Conservation (phyloP, 2,797 vertebrate genomes). For the Peromyscus melanophrys region DNA sequence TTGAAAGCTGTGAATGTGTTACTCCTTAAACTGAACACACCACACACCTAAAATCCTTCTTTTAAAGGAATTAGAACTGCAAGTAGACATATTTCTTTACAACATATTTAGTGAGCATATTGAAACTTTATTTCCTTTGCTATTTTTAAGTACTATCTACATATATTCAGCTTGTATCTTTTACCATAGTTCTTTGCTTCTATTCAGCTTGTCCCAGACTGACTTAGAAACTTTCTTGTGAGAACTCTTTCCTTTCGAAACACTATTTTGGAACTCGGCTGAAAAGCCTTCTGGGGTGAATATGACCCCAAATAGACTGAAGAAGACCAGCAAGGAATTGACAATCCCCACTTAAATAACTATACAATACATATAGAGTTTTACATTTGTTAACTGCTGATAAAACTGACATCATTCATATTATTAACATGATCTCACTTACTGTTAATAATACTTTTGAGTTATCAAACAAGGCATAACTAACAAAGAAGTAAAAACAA, state of each 20-base stretch:
- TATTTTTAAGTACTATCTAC: constrained; percentile 17
- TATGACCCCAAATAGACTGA: neutral
- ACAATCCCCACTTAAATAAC: neutral
- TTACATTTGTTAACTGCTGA: neutral
- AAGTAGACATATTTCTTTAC: neutral
- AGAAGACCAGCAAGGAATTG: neutral
- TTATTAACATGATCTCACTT: neutral
- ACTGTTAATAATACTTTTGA: neutral
- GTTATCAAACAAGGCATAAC: constrained; percentile 10
- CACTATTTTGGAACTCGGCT: no score
- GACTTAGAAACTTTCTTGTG: constrained; percentile 64
- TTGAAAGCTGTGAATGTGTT: constrained; percentile 51
- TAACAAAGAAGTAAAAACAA: neutral
- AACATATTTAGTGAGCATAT: constrained; percentile 47
- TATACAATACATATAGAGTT: neutral
- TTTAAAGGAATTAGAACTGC: constrained; percentile 39
- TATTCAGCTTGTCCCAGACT: constrained; percentile 25
- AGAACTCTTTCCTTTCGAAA: neutral
- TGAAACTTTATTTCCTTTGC: neutral
- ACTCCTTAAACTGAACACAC: constrained; percentile 49
- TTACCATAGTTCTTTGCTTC: constrained; percentile 34
- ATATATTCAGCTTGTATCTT: constrained; percentile 31
- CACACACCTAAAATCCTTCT: constrained; percentile 25
- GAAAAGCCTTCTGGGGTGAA: neutral
- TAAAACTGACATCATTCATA: neutral